Conservation (phyloP, 2,797 vertebrate species). For the Oreochromis mossambicus region DNA sequence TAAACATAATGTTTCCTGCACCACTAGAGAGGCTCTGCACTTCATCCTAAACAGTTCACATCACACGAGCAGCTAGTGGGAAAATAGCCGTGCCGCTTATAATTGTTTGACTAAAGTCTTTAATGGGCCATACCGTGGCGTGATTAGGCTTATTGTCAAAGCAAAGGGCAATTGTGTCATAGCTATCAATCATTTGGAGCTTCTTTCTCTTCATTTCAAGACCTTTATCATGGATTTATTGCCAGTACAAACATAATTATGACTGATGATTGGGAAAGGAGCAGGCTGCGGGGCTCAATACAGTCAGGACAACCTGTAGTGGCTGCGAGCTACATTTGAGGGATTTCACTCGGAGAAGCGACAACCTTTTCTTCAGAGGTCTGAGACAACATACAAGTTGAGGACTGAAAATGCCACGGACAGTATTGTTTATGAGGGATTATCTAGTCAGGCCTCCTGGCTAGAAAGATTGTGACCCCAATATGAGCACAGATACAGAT, state of each 20-base stretch:
- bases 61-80: constrained; percentile 5
- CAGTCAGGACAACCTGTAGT: constrained; percentile 33
- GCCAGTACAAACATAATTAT: constrained; percentile 31
- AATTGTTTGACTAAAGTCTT: constrained; percentile 43
- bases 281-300: constrained; percentile 12
- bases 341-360: constrained; percentile 39
- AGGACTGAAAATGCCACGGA: constrained; percentile 73
- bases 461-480: constrained; percentile 67
- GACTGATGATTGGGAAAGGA: constrained; percentile 52
- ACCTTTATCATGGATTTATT: constrained; percentile 60
- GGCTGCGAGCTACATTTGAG: constrained; percentile 20
- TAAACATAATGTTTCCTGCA: constrained; percentile 52
- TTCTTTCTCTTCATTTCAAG: constrained; percentile 36
- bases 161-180: constrained; percentile 50
- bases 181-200: constrained; percentile 39
- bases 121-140: constrained; percentile 38
- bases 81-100: constrained; percentile 30
- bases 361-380: constrained; percentile 48
- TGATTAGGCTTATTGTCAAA: constrained; percentile 33
- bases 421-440: constrained; percentile 75
- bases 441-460: constrained; percentile 67
- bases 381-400: constrained; percentile 20
- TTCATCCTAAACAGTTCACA: constrained; percentile 1
- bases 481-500: constrained; percentile 76
- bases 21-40: background rate